These are phyloP conservation scores for Hydropsyche betteni DNA, from an alignment of 2,888 invertebrate genomes.

Conservation along the genomic window DNA sequence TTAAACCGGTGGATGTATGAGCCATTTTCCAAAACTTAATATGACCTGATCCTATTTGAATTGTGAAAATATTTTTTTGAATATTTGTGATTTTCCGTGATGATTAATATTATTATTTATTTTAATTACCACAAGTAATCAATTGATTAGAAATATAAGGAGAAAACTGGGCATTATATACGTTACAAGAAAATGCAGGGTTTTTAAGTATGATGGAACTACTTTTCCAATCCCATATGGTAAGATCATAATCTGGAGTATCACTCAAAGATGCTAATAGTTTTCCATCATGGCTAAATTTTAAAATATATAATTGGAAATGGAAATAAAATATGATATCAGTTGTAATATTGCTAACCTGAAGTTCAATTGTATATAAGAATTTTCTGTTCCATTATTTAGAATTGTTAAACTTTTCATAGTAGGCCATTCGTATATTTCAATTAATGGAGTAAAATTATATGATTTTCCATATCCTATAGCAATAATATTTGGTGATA, in stretches of 20 bases:
- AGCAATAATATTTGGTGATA: constrained; percentile 73
- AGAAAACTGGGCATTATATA: constrained; percentile 83
- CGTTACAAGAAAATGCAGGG: constrained; percentile 85
- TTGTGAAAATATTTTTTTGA: not conserved
- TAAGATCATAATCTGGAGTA: constrained; percentile 86
- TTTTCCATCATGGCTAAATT: constrained; percentile 77
- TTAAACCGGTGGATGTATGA: constrained; percentile 88
- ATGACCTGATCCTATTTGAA: constrained; percentile 71
- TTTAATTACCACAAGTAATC: constrained; percentile 73
- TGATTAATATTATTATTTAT: constrained; percentile 23
- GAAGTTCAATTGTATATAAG: constrained; percentile 78
- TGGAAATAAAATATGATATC: not conserved
- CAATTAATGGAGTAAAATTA: constrained; percentile 73
- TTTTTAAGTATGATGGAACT: constrained; percentile 79
- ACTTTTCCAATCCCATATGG: constrained; percentile 88
- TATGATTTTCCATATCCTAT: constrained; percentile 74
- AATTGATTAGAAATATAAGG: constrained; percentile 81
- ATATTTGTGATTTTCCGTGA: not conserved
- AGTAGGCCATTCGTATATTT: constrained; percentile 85
- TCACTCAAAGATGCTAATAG: constrained; percentile 84
- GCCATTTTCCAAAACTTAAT: constrained; percentile 96
- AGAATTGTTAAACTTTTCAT: constrained; percentile 79
- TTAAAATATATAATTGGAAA: not conserved
- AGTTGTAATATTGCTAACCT: constrained; percentile 62
- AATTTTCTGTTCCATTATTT: constrained; percentile 76